phyloP scores from a whole-genome alignment of 2,797 vertebrate genomes.

The Siniperca scherzeri region DNA sequence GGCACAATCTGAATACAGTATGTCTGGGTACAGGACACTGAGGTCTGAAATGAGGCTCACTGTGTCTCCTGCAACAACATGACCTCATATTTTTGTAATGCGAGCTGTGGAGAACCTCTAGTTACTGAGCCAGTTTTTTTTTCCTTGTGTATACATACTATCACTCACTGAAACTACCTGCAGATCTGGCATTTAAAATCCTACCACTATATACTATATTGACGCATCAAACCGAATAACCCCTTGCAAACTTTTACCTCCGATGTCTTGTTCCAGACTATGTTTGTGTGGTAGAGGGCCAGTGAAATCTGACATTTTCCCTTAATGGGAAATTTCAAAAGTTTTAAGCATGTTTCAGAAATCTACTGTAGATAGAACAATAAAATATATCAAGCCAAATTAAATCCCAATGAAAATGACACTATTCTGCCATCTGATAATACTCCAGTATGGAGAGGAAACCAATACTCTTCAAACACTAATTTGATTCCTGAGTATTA shows the following conservation, averaged over 20 bases:
- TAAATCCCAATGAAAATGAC: background rate
- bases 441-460: background rate
- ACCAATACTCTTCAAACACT: background rate
- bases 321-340: background rate
- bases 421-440: background rate
- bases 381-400: background rate
- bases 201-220: background rate
- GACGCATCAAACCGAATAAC: background rate
- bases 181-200: slow-evolving; percentile 13
- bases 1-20: background rate
- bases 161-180: slow-evolving; percentile 5
- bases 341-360: background rate
- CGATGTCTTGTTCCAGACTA: background rate
- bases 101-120: slow-evolving; percentile 5
- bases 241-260: background rate
- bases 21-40: background rate
- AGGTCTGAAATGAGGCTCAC: slow-evolving; percentile 22
- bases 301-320: background rate
- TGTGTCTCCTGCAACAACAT: background rate
- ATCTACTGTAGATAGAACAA: background rate
- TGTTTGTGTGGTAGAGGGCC: background rate
- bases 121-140: background rate
- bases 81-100: slow-evolving; percentile 31
- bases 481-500: background rate
- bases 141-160: background rate